These are phyloP conservation scores for Orientallactaga bullata DNA, from an alignment of 2,113 vertebrate genomes.

Conservation along the genomic window DNA sequence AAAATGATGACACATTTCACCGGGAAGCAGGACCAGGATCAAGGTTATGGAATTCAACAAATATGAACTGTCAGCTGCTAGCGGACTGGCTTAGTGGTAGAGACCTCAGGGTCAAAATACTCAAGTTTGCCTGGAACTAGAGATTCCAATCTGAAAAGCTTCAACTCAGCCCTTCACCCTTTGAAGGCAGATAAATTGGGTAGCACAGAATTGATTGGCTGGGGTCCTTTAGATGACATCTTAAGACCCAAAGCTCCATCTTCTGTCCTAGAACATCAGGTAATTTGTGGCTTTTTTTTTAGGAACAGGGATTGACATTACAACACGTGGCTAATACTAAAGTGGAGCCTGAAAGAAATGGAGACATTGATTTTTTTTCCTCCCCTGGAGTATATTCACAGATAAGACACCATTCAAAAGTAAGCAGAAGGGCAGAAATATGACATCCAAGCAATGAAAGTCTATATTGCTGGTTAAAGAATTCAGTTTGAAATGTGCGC, in stretches of 20 bases:
- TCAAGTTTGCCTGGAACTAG: constrained; percentile 62
- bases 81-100: constrained; percentile 61
- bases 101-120: constrained; percentile 75
- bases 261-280: constrained; percentile 67
- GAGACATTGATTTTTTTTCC: constrained; percentile 37
- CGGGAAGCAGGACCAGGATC: constrained; percentile 62
- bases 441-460: constrained; percentile 36
- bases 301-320: constrained; percentile 58
- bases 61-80: constrained; percentile 74
- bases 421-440: constrained; percentile 42
- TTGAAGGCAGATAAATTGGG: constrained; percentile 77
- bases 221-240: constrained; percentile 64
- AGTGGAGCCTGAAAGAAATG: constrained; percentile 36
- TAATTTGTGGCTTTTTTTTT: constrained; percentile 57
- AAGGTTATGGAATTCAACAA: constrained; percentile 78
- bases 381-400: background rate
- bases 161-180: constrained; percentile 77
- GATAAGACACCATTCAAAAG: constrained; percentile 24
- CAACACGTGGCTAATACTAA: constrained; percentile 25
- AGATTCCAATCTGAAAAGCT: constrained; percentile 78
- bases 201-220: constrained; percentile 73
- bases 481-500: background rate
- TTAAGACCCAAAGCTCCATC: constrained; percentile 68
- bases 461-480: background rate
- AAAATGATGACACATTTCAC: constrained; percentile 48